A percentile compares a stretch with the other conserved stretches of the same genome.
Evolutionary conservation across 2,888 invertebrate genomes (phyloP).

Genomic region (Eremobia ochroleuca): DNA sequence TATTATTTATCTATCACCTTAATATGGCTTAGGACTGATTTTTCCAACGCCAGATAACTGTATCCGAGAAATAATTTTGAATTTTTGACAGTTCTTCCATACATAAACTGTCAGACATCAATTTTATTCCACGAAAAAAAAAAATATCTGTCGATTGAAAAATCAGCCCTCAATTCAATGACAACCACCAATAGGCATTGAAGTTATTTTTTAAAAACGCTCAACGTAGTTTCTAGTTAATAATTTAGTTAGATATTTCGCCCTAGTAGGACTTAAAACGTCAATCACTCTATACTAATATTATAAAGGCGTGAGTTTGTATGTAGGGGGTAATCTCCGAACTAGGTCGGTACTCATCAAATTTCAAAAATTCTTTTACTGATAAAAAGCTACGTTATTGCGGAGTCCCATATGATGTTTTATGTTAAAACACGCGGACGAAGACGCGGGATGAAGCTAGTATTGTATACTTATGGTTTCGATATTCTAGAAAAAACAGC

Average conservation of each 20-base stretch:
- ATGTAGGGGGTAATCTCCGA: neutral
- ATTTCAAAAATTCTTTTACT: neutral
- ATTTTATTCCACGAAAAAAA: too few relatives aligned
- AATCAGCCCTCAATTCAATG: neutral
- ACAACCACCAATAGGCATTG: neutral
- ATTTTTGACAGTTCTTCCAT: too few relatives aligned
- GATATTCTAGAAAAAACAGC: neutral
- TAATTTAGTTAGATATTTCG: neutral
- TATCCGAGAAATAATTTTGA: too few relatives aligned
- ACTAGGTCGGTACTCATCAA: neutral
- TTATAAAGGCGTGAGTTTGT: too few relatives aligned
- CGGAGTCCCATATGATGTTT: neutral
- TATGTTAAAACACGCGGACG: neutral
- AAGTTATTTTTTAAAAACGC: neutral
- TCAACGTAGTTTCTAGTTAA: neutral
- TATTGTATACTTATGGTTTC: neutral
- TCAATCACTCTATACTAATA: too few relatives aligned
- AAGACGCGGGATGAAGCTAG: neutral
- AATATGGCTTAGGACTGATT: too few relatives aligned
- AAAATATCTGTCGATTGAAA: too few relatives aligned
- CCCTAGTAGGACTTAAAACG: too few relatives aligned
- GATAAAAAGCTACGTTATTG: neutral
- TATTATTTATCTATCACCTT: neutral
- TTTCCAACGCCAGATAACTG: too few relatives aligned
- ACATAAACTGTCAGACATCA: too few relatives aligned